Evolutionary conservation across 2,113 vertebrate species (phyloP), one percentile per base, ranked within the genome.

Genomic region (Triplophysa tibetana): DNA sequence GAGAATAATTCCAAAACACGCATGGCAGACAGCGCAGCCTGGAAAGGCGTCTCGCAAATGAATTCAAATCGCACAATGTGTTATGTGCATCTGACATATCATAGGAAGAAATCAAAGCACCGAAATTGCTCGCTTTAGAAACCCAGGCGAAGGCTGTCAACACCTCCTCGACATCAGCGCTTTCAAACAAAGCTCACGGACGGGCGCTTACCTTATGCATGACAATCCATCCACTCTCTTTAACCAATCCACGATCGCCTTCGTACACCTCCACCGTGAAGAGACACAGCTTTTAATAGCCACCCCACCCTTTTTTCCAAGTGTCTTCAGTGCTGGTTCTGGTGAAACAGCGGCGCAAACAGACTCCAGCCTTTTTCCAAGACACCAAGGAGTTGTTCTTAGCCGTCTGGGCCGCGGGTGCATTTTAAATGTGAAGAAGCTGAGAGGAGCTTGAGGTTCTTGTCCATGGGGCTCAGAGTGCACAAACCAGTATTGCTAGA

Each of bases 401-500:
- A 91, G 91, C 91, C 89, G 93, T 93, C 93, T 92, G 92, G 93
- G 91, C 93, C 93, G 89, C 91, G 92, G 93, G 92, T 93, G 91
- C 91, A 90, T 93, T 93, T 93, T 89, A 88, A 75, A 84, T 86
- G 82, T 83, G 86, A 86, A 83, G 85, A 26, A 81, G 85, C 84
- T 80, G 87, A 80, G 84, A 83, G 78, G 84, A 64, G 85, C 84
- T 79, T 85, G 81, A 86, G 85, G 78, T 83, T 72, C 82, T 78
- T 75, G 68, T 85, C 76, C 65, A 70, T 77, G 65, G 74, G 80
- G 70, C 74, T 81, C 78, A 29, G 50, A 70, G 69, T 72, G 65
- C 68, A 54, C 77, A 76, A 62, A 60, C 73, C 70, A 70, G 58
- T 41, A 70, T 52, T 33, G 29, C 62, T 69, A 63, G 68, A 70